Base-by-base conservation (phyloP, 2,888 invertebrate species). In the Drymonia ruficornis region DNA sequence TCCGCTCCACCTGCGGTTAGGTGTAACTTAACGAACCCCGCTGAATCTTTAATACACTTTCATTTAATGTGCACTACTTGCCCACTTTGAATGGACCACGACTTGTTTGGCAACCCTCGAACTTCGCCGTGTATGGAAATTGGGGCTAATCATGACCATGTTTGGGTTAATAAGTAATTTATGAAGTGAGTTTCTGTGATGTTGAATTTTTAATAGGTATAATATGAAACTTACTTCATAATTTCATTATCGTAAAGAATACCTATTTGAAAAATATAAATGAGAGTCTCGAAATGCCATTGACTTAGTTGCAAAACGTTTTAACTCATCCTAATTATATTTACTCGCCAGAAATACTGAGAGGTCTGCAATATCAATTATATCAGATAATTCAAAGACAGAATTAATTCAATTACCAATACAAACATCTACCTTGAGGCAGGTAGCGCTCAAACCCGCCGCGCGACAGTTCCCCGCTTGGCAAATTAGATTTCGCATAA, bases 401-500 rank as follows among this genome's bases (percentile, higher is more conserved):
- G 84, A 89, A 87, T 87, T 89, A 89, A 91, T 89, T 89, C 86
- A 85, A 89, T 90, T 89, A 77, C 81, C 79, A 88, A 84, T 85
- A 86, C 84, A 91, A 91, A 90, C 84, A 88, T 78, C 80, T 78
- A 79, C 82, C 86, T 84, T 74, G 75, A 71, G 56, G 52, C 74
- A 81, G 83, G 81, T 80, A 78, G 73, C 80, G 84, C 74, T 81
- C 85, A 82, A 85, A 81, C 84, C 84, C 78, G 76, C 69, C 81
- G 76, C 78, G 73, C 45, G 45, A 15, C 79, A 74, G 79, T 81
- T 78, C 86, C 83, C 83, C 84, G 80, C 87, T 91, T 88, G 83
- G 80, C 83, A 91, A 92, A 91, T 92, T 90, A 89, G 89, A 91
- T 92, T 91, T 90, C 81, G 84, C 81, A 89, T 89, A 89, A 89